Base-by-base conservation (phyloP, 2,888 invertebrate species). In the Eupithecia vulgata region DNA sequence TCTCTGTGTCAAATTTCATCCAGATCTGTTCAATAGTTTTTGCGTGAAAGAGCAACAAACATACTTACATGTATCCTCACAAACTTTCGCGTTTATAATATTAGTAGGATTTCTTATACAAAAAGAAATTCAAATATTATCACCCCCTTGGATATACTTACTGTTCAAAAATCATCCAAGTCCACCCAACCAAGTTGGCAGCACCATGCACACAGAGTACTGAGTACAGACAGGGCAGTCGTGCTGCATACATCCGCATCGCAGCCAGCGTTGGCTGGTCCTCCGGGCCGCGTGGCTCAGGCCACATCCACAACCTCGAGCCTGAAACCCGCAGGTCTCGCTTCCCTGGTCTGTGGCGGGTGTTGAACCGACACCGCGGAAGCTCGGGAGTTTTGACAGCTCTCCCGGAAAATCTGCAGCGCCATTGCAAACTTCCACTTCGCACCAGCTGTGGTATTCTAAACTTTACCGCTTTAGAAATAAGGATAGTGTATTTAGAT, bases 371-470 rank as follows among this genome's bases (percentile, higher is more conserved):
- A 90, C 80, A 81, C 78, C 77, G 81, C 93, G 92, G 90, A 91
- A 89, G 87, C 85, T 84, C 84, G 87, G 86, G 84, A 89, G 88
- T 88, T 90, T 87, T 90, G 91, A 90, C 89, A 89, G 90, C 87
- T 86, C 84, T 82, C 88, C 90, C 87, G 91, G 90, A 89, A 91
- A 90, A 89, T 88, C 90, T 90, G 90, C 91, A 90, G 85, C 84
- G 85, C 87, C 85, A 84, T 83, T 82, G 73, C 73, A 77, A 79
- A 83, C 81, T 77, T 65, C 80, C 75, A 75, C 79, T 80, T 77
- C 70, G 21, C 68, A 67, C 68, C 40, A 71, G 79, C 78, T 80
- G 73, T 70, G 67, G 76, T 59, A 84, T 74, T 83, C 79, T 83
- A 71, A 78, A 83, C 86, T 81, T 78, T 81, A 73, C 35, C 1